These are phyloP conservation scores for Morinoia aosen DNA, from an alignment of 2,888 invertebrate genomes.

Conservation along the genomic window DNA sequence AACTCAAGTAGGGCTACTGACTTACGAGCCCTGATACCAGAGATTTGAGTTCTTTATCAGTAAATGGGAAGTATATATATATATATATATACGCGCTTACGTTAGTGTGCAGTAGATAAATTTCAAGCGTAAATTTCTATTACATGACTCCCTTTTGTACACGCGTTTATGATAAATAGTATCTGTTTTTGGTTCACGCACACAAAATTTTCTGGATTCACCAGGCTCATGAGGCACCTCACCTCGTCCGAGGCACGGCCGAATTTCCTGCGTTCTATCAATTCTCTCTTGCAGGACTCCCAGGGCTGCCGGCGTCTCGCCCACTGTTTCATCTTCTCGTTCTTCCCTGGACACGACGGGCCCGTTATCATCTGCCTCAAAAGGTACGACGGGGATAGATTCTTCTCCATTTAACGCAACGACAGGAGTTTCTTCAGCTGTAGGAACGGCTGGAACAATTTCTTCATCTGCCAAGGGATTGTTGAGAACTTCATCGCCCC, in stretches of 20 bases:
- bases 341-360: neutral
- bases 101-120: neutral
- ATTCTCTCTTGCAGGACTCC: constrained; percentile 24
- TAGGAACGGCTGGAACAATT: neutral
- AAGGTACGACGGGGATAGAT: neutral
- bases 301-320: neutral
- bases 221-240: neutral
- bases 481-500: neutral
- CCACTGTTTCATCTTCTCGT: neutral
- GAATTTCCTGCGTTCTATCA: neutral
- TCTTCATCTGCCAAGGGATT: neutral
- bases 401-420: neutral
- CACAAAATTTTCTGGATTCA: neutral
- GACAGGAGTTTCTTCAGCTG: neutral
- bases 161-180: too few species aligned
- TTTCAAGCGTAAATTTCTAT: neutral
- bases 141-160: neutral
- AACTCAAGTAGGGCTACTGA: neutral
- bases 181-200: too few species aligned
- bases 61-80: neutral
- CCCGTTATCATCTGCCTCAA: neutral
- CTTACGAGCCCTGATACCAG: too few species aligned
- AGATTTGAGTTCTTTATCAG: neutral
- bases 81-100: neutral
- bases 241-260: neutral